Evolutionary conservation across 2,113 vertebrate genomes (phyloP), one percentile per base, ranked within the genome.

Genomic region (Otus sunia): DNA sequence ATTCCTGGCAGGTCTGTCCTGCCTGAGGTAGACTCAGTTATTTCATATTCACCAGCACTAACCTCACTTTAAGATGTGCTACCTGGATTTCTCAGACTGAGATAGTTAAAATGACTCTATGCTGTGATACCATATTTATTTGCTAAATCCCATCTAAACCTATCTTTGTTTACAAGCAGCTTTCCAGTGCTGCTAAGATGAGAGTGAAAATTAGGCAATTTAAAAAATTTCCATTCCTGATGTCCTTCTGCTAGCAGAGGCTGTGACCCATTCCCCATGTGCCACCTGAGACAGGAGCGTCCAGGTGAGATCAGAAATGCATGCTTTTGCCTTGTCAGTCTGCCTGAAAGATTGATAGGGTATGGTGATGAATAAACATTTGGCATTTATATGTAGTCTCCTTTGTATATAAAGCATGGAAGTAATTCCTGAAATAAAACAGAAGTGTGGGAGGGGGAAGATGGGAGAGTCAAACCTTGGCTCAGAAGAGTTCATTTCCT

Each of bases 311-410:
- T 90, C 32, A 45, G 11, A 83, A 86, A 62, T 4, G 1, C 0
- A 1, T 0, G 3, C 17, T 76, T 83, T 53, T 72, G 45, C 41
- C 47, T 94, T 91, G 79, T 66, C 58, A 86, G 36, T 64, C 52
- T 93, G 78, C 18, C 55, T 90, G 67, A 29, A 91, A 87, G 82
- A 91, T 22, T 53, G 67, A 62, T 69, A 50, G 39, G 36, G 8
- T 20, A 37, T 26, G 64, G 79, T 39, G 13, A 63, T 88, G 78
- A 95, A 94, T 79, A 93, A 96, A 74, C 43, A 94, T 66, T n/a
- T 49, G 59, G 25, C 21, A 37, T 72, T 93, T 88, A 3, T 58
- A 36, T 47, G 19, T 27, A 32, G 45, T 34, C 2, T 81, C 7
- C 53, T 84, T 88, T 3, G 53, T 78, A 43, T 82, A 43, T 29